Percentiles rank a stretch among this genome's conserved stretches.
These are phyloP conservation scores for Psilopogon haemacephalus DNA, from an alignment of 2,113 vertebrate species.

Conservation along the genomic window DNA sequence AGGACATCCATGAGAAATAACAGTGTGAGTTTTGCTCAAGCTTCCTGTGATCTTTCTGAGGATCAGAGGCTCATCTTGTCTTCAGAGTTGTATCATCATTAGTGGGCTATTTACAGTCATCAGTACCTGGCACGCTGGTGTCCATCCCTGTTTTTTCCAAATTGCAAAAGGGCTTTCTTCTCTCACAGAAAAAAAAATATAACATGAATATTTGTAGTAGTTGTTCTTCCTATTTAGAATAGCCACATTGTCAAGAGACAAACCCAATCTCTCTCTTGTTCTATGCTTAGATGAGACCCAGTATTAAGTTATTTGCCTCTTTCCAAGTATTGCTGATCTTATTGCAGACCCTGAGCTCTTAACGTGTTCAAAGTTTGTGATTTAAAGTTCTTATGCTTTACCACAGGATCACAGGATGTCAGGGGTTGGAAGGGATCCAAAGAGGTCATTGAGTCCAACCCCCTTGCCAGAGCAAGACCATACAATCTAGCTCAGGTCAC, in stretches of 20 bases:
- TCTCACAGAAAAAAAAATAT: neutral
- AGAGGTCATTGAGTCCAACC: no score
- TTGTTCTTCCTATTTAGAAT: neutral
- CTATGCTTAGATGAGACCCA: neutral
- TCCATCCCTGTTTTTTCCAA: neutral
- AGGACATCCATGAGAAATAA: neutral
- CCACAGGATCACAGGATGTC: no score
- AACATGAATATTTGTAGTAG: neutral
- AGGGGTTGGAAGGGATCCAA: no score
- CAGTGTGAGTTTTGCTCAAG: neutral
- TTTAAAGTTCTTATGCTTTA: neutral
- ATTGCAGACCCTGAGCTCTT: neutral
- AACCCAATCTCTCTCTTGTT: neutral
- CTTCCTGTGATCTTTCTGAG: neutral
- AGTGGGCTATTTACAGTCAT: neutral
- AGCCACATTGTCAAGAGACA: fast-evolving
- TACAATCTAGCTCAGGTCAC: no score
- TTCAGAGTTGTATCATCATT: neutral
- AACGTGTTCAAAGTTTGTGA: neutral
- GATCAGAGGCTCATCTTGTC: neutral
- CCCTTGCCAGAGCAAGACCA: no score
- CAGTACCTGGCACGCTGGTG: neutral
- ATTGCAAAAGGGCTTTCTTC: neutral
- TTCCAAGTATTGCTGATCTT: neutral
- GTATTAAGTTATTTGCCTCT: neutral